phyloP scores from a whole-genome alignment of 2,113 vertebrate species.

The Hipposideros armiger region DNA sequence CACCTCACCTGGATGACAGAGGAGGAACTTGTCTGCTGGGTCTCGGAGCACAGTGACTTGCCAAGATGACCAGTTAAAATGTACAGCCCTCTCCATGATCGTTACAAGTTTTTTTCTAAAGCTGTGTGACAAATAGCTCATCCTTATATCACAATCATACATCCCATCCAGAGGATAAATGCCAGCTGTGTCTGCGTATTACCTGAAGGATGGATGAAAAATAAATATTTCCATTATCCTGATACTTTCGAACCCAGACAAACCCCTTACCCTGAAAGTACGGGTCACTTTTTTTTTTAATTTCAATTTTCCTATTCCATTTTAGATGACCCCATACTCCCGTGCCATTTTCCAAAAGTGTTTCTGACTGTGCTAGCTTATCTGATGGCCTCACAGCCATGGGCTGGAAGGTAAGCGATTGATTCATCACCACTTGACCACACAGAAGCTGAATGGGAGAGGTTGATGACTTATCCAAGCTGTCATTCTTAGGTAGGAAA shows the following conservation, averaged over 20 bases:
- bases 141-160: background rate
- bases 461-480: background rate
- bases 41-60: background rate
- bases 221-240: background rate
- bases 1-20: background rate
- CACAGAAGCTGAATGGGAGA: background rate
- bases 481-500: background rate
- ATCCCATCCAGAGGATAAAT: background rate
- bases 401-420: background rate
- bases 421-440: background rate
- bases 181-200: background rate
- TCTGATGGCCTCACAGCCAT: background rate
- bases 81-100: background rate
- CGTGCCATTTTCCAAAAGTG: background rate
- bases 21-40: background rate
- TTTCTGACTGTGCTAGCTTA: background rate
- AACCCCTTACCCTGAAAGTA: background rate
- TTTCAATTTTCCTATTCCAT: background rate
- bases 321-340: background rate
- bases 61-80: background rate
- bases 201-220: background rate
- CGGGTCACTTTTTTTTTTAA: background rate
- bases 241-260: background rate
- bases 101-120: background rate
- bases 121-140: background rate